Percentiles rank a stretch among this genome's conserved stretches.
Conservation (phyloP, 1,140 invertebrate species). For the Drosophila subobscura region DNA sequence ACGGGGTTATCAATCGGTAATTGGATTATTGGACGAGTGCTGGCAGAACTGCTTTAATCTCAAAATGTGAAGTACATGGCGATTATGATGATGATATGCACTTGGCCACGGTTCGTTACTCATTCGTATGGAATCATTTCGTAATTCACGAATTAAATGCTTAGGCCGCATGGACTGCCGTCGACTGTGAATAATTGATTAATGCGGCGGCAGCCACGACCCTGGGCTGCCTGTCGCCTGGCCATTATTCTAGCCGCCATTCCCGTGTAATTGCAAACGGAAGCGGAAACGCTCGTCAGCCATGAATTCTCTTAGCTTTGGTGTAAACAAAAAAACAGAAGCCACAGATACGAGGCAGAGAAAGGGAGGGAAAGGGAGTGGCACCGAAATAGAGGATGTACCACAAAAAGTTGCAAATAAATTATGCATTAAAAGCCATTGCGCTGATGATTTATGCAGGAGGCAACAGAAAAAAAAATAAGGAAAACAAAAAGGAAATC, state of each 20-base stretch:
- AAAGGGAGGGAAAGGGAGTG: neutral
- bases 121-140: constrained; percentile 10
- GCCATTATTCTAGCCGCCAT: constrained; percentile 32
- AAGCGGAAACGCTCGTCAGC: constrained; percentile 56
- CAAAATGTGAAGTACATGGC: too few relatives aligned
- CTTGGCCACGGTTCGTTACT: too few relatives aligned
- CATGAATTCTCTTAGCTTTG: constrained; percentile 54
- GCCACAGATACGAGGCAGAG: constrained; percentile 11
- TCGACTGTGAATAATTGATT: constrained; percentile 37
- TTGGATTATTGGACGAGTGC: neutral
- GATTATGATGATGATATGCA: too few relatives aligned
- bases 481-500: constrained; percentile 3
- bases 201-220: constrained; percentile 13
- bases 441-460: constrained; percentile 65
- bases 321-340: constrained; percentile 18
- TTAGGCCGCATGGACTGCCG: neutral
- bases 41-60: too few relatives aligned
- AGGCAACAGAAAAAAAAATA: neutral
- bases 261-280: constrained; percentile 61
- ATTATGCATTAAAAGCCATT: constrained; percentile 68
- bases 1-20: neutral
- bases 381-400: constrained; percentile 8
- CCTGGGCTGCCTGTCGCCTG: neutral
- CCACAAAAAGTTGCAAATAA: constrained; percentile 49
- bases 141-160: constrained; percentile 16